phyloP scores from a whole-genome alignment of 2,888 invertebrate genomes.

The Ctena decussata region DNA sequence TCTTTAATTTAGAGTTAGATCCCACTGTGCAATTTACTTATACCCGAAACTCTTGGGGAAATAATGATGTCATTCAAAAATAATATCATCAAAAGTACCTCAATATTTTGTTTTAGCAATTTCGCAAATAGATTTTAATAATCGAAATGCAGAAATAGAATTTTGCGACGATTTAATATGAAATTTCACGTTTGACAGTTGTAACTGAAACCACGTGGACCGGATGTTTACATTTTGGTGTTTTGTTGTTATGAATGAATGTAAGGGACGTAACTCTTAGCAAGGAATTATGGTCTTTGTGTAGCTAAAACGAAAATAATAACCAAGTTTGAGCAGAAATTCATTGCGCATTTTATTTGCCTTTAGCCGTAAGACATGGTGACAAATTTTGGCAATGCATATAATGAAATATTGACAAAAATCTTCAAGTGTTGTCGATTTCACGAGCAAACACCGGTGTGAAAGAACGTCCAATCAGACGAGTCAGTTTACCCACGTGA shows the following conservation, averaged over 20 bases:
- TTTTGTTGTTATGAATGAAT: constrained; percentile 65
- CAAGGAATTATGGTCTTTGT: background rate
- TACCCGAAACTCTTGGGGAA: too few species aligned
- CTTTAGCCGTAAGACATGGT: background rate
- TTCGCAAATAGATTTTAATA: too few species aligned
- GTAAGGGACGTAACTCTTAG: constrained; percentile 57
- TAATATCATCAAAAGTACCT: too few species aligned
- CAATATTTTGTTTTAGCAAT: too few species aligned
- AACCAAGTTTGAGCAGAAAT: background rate
- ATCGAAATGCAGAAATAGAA: too few species aligned
- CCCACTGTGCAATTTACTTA: too few species aligned
- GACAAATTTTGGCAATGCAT: background rate
- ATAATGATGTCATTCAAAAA: too few species aligned
- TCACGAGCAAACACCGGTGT: constrained; percentile 49
- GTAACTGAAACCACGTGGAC: constrained; percentile 64
- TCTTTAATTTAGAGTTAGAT: too few species aligned
- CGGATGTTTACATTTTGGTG: constrained; percentile 71
- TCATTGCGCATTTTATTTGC: background rate
- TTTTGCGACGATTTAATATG: too few species aligned
- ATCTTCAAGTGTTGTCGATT: constrained; percentile 44
- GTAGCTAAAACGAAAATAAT: background rate
- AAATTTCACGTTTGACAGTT: constrained; percentile 43
- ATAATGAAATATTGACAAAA: constrained; percentile 28
- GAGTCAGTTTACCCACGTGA: constrained; percentile 66
- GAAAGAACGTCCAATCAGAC: constrained; percentile 61